phyloP scores from a whole-genome alignment of 2,888 invertebrate species.

The Notocelia uddmanniana region DNA sequence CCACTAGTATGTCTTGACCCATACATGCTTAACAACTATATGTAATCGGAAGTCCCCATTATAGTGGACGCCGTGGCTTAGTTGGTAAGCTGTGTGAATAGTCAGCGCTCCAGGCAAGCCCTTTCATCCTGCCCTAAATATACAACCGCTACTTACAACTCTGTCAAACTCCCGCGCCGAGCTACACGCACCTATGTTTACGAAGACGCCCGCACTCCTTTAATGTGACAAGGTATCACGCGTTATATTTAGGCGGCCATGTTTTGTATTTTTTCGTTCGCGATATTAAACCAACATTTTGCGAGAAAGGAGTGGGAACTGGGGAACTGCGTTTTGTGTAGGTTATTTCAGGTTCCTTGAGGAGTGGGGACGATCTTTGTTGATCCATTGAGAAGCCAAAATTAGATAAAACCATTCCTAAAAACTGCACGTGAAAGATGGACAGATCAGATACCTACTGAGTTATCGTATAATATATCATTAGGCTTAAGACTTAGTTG shows the following conservation, averaged over 20 bases:
- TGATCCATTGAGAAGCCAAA: neutral
- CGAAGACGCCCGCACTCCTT: slow-evolving; percentile 55
- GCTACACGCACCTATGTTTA: slow-evolving; percentile 59
- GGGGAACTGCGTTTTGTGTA: neutral
- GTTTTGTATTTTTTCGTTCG: slow-evolving; percentile 62
- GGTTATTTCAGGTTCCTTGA: slow-evolving; percentile 2
- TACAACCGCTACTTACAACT: slow-evolving; percentile 72
- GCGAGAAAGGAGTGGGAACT: slow-evolving; percentile 14
- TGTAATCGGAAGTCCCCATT: neutral
- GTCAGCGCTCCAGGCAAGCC: slow-evolving; percentile 16
- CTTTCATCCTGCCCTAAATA: slow-evolving; percentile 46
- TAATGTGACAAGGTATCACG: slow-evolving; percentile 70
- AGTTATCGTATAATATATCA: too few species aligned
- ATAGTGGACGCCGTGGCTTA: neutral
- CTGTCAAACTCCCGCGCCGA: slow-evolving; percentile 66
- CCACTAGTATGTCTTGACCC: slow-evolving; percentile 7
- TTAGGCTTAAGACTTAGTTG: too few species aligned
- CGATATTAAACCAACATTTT: slow-evolving; percentile 41
- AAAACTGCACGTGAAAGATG: too few species aligned
- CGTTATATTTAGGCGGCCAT: slow-evolving; percentile 77
- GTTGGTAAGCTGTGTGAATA: slow-evolving; percentile 4
- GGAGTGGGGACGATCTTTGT: neutral
- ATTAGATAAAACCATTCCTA: neutral
- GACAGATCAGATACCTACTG: too few species aligned
- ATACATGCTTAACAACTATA: neutral